phyloP scores from a whole-genome alignment of 2,797 vertebrate species.

The Darevskia mixta region DNA sequence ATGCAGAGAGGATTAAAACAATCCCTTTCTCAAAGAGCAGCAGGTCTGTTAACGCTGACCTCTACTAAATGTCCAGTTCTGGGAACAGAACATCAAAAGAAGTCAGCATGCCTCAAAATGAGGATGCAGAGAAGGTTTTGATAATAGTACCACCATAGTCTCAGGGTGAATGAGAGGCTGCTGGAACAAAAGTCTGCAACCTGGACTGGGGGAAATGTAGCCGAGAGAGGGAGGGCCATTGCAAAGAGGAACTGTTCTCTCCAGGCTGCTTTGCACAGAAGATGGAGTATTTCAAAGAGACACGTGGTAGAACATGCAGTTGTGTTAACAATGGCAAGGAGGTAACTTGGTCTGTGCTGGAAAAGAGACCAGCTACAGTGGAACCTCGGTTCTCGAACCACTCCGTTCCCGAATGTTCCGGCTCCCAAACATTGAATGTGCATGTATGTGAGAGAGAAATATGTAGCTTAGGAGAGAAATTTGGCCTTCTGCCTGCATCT shows the following conservation, averaged over 20 bases:
- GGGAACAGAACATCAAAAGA: background rate
- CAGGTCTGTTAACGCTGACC: slow-evolving; percentile 59
- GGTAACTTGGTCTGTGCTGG: background rate
- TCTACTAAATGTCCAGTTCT: slow-evolving; percentile 11
- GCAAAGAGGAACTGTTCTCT: background rate
- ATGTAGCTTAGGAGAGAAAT: too few relatives aligned
- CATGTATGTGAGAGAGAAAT: too few relatives aligned
- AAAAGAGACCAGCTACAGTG: too few relatives aligned
- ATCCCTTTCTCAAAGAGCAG: slow-evolving; percentile 23
- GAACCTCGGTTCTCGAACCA: too few relatives aligned
- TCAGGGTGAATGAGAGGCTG: too few relatives aligned
- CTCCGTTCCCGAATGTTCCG: too few relatives aligned
- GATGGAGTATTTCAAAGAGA: background rate
- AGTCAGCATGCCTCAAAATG: background rate
- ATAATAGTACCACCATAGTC: background rate
- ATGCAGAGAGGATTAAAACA: slow-evolving; percentile 32
- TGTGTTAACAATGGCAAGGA: background rate
- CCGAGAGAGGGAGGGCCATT: background rate
- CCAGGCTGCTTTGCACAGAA: background rate
- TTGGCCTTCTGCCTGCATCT: too few relatives aligned
- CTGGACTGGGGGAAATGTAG: too few relatives aligned
- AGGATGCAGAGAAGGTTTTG: background rate
- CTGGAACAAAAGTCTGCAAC: background rate
- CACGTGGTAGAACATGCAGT: too few relatives aligned
- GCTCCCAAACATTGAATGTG: too few relatives aligned